These are phyloP conservation scores for Ailuropoda melanoleuca DNA, from an alignment of 2,113 vertebrate genomes.

Conservation along the genomic window DNA sequence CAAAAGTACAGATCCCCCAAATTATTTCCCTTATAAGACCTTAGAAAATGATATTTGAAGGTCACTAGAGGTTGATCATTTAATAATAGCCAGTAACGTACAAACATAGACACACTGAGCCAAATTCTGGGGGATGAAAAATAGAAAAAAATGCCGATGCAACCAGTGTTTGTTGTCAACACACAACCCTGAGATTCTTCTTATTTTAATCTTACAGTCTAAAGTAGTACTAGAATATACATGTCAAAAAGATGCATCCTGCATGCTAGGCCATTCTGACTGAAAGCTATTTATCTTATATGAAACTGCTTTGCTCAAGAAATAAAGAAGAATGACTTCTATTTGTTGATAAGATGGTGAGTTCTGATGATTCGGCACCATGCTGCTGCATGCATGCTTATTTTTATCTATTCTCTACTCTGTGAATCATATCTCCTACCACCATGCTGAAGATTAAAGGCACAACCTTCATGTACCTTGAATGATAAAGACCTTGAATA, in stretches of 20 bases:
- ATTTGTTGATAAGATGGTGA: slow-evolving; percentile 82
- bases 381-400: slow-evolving; percentile 70
- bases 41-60: neutral
- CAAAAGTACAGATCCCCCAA: neutral
- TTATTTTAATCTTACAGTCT: slow-evolving; percentile 73
- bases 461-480: slow-evolving; percentile 68
- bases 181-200: slow-evolving; percentile 59
- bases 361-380: slow-evolving; percentile 80
- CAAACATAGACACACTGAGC: neutral
- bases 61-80: slow-evolving; percentile 31
- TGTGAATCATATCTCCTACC: slow-evolving; percentile 71
- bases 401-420: slow-evolving; percentile 77
- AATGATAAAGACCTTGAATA: slow-evolving; percentile 66
- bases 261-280: slow-evolving; percentile 79
- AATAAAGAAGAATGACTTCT: slow-evolving; percentile 82
- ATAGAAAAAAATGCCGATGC: slow-evolving; percentile 52
- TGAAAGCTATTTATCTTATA: slow-evolving; percentile 84
- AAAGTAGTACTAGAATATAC: slow-evolving; percentile 80
- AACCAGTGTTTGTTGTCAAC: slow-evolving; percentile 59
- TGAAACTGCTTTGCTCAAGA: slow-evolving; percentile 81
- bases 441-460: slow-evolving; percentile 76
- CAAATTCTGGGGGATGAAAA: slow-evolving; percentile 55
- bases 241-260: slow-evolving; percentile 84
- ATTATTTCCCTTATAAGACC: neutral
- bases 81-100: neutral